These are phyloP conservation scores for Ectropis grisescens DNA, from an alignment of 1,140 invertebrate genomes.

Conservation along the genomic window DNA sequence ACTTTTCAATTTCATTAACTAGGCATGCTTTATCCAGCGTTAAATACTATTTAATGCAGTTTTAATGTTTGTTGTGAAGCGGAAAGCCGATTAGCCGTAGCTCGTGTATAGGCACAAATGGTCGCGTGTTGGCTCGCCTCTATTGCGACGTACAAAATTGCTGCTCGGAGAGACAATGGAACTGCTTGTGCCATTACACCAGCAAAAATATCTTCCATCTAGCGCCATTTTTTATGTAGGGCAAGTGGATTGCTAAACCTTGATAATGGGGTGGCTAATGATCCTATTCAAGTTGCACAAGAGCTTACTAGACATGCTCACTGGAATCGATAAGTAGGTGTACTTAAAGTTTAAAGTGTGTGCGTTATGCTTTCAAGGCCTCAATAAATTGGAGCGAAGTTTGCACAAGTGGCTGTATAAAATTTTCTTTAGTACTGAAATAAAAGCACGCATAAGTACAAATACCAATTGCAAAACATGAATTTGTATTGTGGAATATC, in stretches of 20 bases:
- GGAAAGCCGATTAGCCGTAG: conserved; percentile 29
- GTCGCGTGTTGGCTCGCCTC: conserved; percentile 16
- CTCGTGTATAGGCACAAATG: conserved; percentile 8
- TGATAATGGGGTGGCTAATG: conserved; percentile 3
- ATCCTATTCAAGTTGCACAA: neutral
- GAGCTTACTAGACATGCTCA: too few relatives aligned
- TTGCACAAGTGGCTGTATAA: too few relatives aligned
- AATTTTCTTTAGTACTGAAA: too few relatives aligned
- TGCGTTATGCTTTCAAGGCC: too few relatives aligned
- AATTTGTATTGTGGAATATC: too few relatives aligned
- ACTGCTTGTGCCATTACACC: conserved; percentile 16
- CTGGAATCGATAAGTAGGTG: too few relatives aligned
- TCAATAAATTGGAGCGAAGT: too few relatives aligned
- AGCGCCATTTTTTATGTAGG: conserved; percentile 33
- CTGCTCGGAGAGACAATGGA: conserved; percentile 34
- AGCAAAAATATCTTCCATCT: conserved; percentile 23
- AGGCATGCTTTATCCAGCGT: conserved; percentile 33
- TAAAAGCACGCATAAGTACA: too few relatives aligned
- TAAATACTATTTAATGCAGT: conserved; percentile 57
- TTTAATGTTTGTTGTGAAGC: conserved; percentile 52
- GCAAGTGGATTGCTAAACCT: conserved; percentile 16
- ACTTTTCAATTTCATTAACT: conserved; percentile 49
- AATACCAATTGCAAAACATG: too few relatives aligned
- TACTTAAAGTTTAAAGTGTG: too few relatives aligned
- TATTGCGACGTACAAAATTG: conserved; percentile 29